Evolutionary conservation across 2,797 vertebrate species (phyloP).

Genomic region (Karalla daura): DNA sequence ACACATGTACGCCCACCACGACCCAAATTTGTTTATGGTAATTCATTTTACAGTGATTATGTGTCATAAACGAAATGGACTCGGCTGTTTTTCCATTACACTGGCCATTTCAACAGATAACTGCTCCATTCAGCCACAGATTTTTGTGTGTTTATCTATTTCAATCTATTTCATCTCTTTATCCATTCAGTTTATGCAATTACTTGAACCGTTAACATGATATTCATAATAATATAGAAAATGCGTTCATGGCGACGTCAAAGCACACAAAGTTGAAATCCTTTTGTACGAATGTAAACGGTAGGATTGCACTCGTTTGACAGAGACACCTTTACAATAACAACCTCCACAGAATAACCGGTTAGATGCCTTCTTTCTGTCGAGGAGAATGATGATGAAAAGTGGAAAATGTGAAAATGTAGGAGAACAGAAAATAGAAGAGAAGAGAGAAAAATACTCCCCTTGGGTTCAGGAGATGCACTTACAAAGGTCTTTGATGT

Average conservation of each 20-base stretch:
- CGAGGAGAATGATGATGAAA: conserved; percentile 38
- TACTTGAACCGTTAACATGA: too few species aligned
- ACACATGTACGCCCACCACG: neutral
- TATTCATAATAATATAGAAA: too few species aligned
- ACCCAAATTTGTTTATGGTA: neutral
- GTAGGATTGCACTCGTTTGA: conserved; percentile 7
- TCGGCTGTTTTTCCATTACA: neutral
- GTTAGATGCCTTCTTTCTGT: conserved; percentile 17
- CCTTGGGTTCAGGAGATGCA: conserved; percentile 38
- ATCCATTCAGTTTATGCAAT: too few species aligned
- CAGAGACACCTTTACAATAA: neutral
- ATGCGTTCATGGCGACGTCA: too few species aligned
- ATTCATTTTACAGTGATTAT: neutral
- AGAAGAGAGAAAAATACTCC: conserved; percentile 9
- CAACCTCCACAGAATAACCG: conserved; percentile 27
- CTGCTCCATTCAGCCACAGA: neutral
- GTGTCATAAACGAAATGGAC: too few species aligned
- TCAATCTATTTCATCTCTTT: neutral
- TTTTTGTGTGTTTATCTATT: neutral
- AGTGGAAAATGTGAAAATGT: conserved; percentile 40
- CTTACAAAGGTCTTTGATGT: conserved; percentile 62
- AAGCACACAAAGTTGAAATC: neutral
- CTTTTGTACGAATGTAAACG: neutral
- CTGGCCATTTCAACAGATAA: neutral
- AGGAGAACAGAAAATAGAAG: conserved; percentile 24